Percentiles rank a stretch among this genome's conserved stretches.
Evolutionary conservation across 2,797 vertebrate species (phyloP).

Genomic region (Cottoperca gobio): DNA sequence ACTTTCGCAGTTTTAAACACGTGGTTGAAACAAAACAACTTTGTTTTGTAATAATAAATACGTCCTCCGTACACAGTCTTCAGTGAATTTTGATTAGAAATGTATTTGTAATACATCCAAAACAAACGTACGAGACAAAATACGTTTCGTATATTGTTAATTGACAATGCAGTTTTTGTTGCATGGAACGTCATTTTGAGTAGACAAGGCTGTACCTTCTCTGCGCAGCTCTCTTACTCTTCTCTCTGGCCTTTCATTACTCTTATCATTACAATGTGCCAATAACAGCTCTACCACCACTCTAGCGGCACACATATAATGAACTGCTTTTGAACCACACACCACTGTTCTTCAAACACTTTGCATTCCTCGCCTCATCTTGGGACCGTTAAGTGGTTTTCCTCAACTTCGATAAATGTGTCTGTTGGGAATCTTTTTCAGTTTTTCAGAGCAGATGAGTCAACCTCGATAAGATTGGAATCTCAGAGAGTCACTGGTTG

Average conservation of each 20-base stretch:
- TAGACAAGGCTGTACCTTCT: background rate
- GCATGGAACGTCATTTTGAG: no score
- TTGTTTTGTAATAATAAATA: no score
- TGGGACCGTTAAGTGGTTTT: slow-evolving; percentile 33
- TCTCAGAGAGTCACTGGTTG: slow-evolving; percentile 38
- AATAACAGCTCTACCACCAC: background rate
- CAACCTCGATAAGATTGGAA: slow-evolving; percentile 22
- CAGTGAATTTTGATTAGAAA: no score
- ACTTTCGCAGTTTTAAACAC: no score
- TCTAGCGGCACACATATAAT: slow-evolving; percentile 2
- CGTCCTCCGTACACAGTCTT: no score
- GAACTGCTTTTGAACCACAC: slow-evolving; percentile 9
- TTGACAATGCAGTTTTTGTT: no score
- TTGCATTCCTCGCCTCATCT: slow-evolving; percentile 4
- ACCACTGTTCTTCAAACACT: background rate
- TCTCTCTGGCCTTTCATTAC: background rate
- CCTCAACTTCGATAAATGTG: slow-evolving; percentile 25
- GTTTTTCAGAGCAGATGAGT: slow-evolving; percentile 39
- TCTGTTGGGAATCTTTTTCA: slow-evolving; percentile 19
- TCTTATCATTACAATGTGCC: slow-evolving; percentile 3
- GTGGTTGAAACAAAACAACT: no score
- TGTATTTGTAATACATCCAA: no score
- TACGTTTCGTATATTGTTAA: no score
- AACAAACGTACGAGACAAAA: no score
- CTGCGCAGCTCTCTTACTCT: background rate